These are phyloP conservation scores for Phlogophora meticulosa DNA, from an alignment of 2,888 invertebrate genomes.

Conservation along the genomic window DNA sequence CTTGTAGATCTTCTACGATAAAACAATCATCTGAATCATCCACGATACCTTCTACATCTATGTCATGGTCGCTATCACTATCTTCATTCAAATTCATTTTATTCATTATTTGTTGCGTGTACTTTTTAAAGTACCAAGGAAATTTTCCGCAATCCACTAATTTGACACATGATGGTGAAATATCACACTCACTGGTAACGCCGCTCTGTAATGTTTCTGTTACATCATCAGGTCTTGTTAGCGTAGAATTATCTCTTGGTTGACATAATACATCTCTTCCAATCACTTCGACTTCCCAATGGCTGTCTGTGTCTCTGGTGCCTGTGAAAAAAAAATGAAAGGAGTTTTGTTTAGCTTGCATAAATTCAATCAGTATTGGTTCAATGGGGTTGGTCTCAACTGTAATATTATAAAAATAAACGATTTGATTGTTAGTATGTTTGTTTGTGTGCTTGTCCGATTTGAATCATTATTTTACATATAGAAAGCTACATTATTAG, in stretches of 20 bases:
- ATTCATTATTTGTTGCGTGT: constrained; percentile 51
- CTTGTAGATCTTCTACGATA: constrained; percentile 52
- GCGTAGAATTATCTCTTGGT: not conserved
- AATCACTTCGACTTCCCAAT: constrained; percentile 29
- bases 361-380: not conserved
- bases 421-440: too few relatives aligned
- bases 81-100: constrained; percentile 20
- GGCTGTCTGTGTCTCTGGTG: not conserved
- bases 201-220: not conserved
- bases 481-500: too few relatives aligned
- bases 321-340: constrained; percentile 5
- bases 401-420: too few relatives aligned
- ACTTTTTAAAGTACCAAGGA: constrained; percentile 64
- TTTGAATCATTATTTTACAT: too few relatives aligned
- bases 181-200: constrained; percentile 20
- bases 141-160: constrained; percentile 62
- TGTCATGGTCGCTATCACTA: constrained; percentile 45
- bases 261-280: not conserved
- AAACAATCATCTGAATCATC: constrained; percentile 57
- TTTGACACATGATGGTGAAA: constrained; percentile 42
- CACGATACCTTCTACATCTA: constrained; percentile 37
- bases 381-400: not conserved
- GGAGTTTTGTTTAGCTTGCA: not conserved
- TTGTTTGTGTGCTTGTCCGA: too few relatives aligned
- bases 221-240: not conserved